Evolutionary conservation across 2,797 vertebrate species (phyloP).

Genomic region (Silurus aristotelis): DNA sequence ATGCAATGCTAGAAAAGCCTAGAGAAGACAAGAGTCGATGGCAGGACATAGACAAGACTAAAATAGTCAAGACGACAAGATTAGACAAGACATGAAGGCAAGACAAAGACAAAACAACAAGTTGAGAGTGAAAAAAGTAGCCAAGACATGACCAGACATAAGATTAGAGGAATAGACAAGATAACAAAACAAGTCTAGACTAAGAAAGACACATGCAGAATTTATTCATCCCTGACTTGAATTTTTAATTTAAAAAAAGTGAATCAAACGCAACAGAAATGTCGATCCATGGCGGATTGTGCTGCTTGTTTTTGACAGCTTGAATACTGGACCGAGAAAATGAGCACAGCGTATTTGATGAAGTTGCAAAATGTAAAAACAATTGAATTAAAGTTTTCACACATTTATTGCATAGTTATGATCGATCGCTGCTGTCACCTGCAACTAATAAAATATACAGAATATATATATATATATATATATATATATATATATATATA

Average conservation of each 20-base stretch:
- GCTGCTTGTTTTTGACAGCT: background rate
- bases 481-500: background rate
- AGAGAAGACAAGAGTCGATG: background rate
- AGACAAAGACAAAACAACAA: background rate
- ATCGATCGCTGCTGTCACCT: conserved; percentile 18
- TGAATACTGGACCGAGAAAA: background rate
- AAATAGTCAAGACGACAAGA: background rate
- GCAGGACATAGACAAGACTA: too few species aligned
- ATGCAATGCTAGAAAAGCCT: background rate
- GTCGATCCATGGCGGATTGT: background rate
- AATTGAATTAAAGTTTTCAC: background rate
- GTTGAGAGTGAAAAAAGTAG: background rate
- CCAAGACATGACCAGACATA: background rate
- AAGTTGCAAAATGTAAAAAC: conserved; percentile 18
- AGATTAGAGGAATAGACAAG: background rate
- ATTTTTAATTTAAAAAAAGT: background rate
- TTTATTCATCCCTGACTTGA: conserved; percentile 4
- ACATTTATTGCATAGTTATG: background rate
- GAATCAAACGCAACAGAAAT: background rate
- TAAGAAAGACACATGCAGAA: background rate
- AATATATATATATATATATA: background rate
- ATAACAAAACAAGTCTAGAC: background rate
- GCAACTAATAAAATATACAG: background rate
- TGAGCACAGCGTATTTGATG: background rate
- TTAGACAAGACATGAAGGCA: background rate